phyloP scores from a whole-genome alignment of 2,113 vertebrate genomes.

The Ptilonorhynchus violaceus region DNA sequence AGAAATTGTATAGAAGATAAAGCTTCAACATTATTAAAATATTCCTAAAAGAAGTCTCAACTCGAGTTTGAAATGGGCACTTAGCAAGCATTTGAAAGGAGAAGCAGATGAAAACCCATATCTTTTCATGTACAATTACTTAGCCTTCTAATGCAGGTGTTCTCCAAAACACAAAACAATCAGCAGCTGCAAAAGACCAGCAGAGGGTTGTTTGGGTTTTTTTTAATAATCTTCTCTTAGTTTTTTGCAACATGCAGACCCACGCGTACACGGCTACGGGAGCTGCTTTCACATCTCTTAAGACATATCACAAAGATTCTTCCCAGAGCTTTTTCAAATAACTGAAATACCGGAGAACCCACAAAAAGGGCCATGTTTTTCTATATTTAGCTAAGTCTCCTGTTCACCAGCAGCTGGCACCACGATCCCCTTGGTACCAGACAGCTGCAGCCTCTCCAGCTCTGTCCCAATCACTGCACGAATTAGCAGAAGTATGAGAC shows the following conservation, averaged over 20 bases:
- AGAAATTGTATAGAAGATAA: neutral
- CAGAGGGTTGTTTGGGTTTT: neutral
- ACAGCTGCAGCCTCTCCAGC: neutral
- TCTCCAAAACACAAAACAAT: neutral
- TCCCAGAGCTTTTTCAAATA: neutral
- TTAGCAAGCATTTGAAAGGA: neutral
- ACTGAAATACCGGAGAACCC: conserved; percentile 26
- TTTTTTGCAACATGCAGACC: neutral
- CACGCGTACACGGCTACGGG: fast-evolving
- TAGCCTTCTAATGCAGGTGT: neutral
- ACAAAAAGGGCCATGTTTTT: neutral
- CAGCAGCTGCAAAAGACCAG: neutral
- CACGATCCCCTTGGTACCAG: neutral
- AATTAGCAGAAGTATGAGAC: neutral
- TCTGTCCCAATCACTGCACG: neutral
- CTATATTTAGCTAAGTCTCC: neutral
- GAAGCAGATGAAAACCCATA: neutral
- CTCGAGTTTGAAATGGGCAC: neutral
- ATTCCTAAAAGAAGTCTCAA: neutral
- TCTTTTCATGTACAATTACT: neutral
- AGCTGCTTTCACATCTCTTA: neutral
- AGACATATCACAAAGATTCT: neutral
- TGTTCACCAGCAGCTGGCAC: neutral
- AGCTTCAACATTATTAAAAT: neutral
- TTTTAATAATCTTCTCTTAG: neutral